Conservation (phyloP, 2,797 vertebrate genomes). For the Pipistrellus kuhlii region DNA sequence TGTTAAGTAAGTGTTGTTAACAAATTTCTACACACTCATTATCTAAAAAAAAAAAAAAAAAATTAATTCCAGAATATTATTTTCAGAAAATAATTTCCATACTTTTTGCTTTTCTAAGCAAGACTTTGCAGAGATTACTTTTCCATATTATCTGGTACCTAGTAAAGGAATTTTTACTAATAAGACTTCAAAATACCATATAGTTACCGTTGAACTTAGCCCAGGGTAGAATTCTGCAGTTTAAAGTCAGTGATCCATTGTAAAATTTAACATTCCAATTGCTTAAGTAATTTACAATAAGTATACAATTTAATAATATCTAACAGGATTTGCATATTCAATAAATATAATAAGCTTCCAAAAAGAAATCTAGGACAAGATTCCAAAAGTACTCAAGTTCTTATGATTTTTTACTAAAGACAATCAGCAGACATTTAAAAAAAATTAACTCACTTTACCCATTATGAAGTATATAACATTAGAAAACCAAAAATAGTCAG, state of each 20-base stretch:
- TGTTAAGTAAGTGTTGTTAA: neutral
- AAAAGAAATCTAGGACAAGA: conserved; percentile 75
- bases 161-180: conserved; percentile 77
- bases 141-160: conserved; percentile 53
- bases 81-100: conserved; percentile 63
- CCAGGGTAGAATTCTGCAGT: conserved; percentile 78
- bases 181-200: conserved; percentile 80
- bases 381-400: conserved; percentile 71
- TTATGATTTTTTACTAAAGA: conserved; percentile 39
- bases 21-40: neutral
- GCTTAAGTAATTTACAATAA: conserved; percentile 86
- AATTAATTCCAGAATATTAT: conserved; percentile 52
- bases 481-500: conserved; percentile 40
- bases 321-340: conserved; percentile 80
- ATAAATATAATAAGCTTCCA: conserved; percentile 69
- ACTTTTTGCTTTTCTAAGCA: conserved; percentile 62
- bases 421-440: conserved; percentile 7
- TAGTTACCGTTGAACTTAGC: conserved; percentile 84
- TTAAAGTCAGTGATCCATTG: conserved; percentile 84
- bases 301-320: conserved; percentile 84
- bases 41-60: conserved; percentile 47
- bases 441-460: conserved; percentile 29
- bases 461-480: conserved; percentile 35
- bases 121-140: conserved; percentile 54
- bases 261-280: conserved; percentile 85